Evolutionary conservation across 2,888 invertebrate species (phyloP), one percentile per base, ranked within the genome.

Genomic region (Pseudococcus viburni): DNA sequence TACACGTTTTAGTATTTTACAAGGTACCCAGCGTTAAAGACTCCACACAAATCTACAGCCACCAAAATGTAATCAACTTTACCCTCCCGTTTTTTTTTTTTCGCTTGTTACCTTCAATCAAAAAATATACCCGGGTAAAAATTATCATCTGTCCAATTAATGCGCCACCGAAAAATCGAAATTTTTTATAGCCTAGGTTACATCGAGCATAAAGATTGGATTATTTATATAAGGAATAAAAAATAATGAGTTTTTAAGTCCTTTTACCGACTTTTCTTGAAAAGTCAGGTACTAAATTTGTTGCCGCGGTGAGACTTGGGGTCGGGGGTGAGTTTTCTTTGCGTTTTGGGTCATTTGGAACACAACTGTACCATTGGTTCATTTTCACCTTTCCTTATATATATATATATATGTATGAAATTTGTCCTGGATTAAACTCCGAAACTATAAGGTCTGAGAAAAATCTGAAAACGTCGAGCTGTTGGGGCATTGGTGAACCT

Each of bases 141-240:
- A 77, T 77, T 77, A 77, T 77, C 77, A 39, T 42, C 77, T 77
- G 42, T 77, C 77, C 42, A 77, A 77, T 77, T 77, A 77, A 68
- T 15, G 26, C 68, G 68, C 77, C 33, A 77, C 42, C 77, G 77
- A 77, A 42, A 39, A 39, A 77, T 42, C 39, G 77, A 77, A 77
- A 42, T 77, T 77, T 77, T 77, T 77, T 77, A 77, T 77, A 42
- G 77, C 77, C 17, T 77, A 0, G 17, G 22, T 26, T 68, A 19
- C 12, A 55, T 77, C 77, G 77, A 77, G n/a, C 15, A 42, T 9
- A 42, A 42, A 42, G 26, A 42, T 42, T 0, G 42, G 77, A 77
- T 2, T 33, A 77, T 77, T 77, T 77, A 42, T 77, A 77, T 77
- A 77, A 33, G 77, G 42, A 77, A 77, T 77, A 77, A 77, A 77